A percentile compares a stretch with the other conserved stretches of the same genome.
phyloP scores from a whole-genome alignment of 2,797 vertebrate species.

The Rhadinocentrus ornatus region DNA sequence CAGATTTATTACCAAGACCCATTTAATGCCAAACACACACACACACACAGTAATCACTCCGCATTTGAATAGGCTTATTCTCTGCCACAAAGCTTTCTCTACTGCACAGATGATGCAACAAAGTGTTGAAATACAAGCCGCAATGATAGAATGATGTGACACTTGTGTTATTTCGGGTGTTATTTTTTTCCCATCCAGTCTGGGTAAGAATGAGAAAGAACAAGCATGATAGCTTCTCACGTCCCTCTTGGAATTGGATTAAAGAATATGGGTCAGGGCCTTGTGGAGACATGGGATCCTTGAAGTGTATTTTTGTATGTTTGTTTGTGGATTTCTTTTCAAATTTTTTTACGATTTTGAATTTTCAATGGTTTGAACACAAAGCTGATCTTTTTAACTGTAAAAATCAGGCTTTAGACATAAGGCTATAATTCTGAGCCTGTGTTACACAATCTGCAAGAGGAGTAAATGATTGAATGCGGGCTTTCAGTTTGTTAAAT shows the following conservation, averaged over 20 bases:
- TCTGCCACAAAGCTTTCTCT: slow-evolving; percentile 58
- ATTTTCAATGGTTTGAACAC: slow-evolving; percentile 2
- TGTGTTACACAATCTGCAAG: neutral
- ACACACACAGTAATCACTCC: slow-evolving; percentile 55
- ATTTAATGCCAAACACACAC: slow-evolving; percentile 55
- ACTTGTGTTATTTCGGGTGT: slow-evolving; percentile 66
- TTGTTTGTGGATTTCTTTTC: slow-evolving; percentile 28
- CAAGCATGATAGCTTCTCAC: slow-evolving; percentile 51
- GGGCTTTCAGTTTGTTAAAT: neutral
- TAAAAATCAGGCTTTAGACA: neutral
- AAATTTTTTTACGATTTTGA: neutral
- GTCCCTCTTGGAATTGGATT: slow-evolving; percentile 60
- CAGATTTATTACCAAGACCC: slow-evolving; percentile 70
- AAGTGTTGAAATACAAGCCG: slow-evolving; percentile 57
- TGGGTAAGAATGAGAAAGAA: slow-evolving; percentile 64
- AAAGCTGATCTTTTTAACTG: slow-evolving; percentile 9
- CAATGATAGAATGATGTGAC: slow-evolving; percentile 69
- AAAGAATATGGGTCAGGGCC: slow-evolving; percentile 63
- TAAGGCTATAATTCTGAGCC: neutral
- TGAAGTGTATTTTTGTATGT: slow-evolving; percentile 37
- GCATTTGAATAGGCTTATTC: slow-evolving; percentile 72
- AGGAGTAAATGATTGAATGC: slow-evolving; percentile 2
- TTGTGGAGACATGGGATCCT: slow-evolving; percentile 42
- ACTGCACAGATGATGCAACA: slow-evolving; percentile 65
- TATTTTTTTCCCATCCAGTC: slow-evolving; percentile 55